These are phyloP conservation scores for Macquaria australasica DNA, from an alignment of 2,113 vertebrate genomes.

Conservation along the genomic window DNA sequence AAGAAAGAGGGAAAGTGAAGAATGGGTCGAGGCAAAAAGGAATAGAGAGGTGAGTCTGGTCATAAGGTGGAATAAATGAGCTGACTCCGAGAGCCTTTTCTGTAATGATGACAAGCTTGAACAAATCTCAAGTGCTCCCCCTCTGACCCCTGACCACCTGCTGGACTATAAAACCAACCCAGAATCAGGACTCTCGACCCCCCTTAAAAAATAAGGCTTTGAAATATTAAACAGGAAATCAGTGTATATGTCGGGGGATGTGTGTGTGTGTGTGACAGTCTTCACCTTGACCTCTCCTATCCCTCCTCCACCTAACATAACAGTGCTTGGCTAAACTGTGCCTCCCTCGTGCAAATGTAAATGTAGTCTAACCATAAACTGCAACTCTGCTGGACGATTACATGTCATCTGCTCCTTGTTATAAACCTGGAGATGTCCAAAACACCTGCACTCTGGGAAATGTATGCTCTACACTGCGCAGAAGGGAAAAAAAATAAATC, in stretches of 20 bases:
- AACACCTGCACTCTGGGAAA: constrained; percentile 11
- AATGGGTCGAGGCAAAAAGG: constrained; percentile 13
- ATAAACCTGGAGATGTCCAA: constrained; percentile 4
- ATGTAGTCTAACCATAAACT: constrained; percentile 33
- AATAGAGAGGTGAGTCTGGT: constrained; percentile 38
- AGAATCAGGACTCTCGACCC: not conserved
- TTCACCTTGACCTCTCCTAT: constrained; percentile 51
- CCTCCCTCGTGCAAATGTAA: constrained; percentile 33
- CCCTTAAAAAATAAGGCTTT: constrained; percentile 25
- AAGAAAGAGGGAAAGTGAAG: constrained; percentile 27
- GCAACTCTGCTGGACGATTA: constrained; percentile 23
- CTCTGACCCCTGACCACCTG: constrained; percentile 53
- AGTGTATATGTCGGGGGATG: constrained; percentile 8
- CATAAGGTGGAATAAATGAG: constrained; percentile 55
- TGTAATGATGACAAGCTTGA: constrained; percentile 51
- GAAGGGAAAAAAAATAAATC: not conserved
- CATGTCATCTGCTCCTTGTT: constrained; percentile 18
- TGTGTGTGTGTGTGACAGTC: constrained; percentile 6
- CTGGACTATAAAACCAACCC: constrained; percentile 32
- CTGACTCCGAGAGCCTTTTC: constrained; percentile 31
- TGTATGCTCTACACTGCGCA: not conserved
- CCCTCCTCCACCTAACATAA: constrained; percentile 48
- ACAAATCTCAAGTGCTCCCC: constrained; percentile 29
- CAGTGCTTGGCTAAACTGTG: constrained; percentile 33
- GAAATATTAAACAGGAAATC: constrained; percentile 63